A percentile compares a stretch with the other conserved stretches of the same genome.
Evolutionary conservation across 2,888 invertebrate genomes (phyloP).

Genomic region (Aquatica leii): DNA sequence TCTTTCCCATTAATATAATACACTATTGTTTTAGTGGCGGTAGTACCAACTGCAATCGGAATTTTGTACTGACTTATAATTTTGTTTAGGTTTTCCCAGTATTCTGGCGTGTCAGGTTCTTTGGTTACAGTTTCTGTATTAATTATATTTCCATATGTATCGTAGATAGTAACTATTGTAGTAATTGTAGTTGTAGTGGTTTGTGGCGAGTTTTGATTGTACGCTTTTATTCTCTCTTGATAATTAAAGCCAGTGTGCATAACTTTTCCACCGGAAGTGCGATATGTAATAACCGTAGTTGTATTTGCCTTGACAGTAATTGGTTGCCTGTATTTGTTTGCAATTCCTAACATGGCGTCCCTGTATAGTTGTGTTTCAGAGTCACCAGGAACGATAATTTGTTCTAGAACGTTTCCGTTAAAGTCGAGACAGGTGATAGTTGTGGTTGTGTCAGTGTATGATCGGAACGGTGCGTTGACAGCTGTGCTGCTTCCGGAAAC

Average conservation of each 20-base stretch:
- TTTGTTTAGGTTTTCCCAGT: conserved; percentile 17
- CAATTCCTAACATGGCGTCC: neutral
- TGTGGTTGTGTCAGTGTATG: conserved; percentile 8
- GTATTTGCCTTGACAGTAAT: conserved; percentile 5
- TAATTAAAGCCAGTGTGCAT: neutral
- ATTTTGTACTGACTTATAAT: conserved; percentile 8
- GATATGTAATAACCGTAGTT: conserved; percentile 12
- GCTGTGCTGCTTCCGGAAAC: neutral
- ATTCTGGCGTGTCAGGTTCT: conserved; percentile 12
- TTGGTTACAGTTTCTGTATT: conserved; percentile 10
- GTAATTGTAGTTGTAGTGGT: neutral
- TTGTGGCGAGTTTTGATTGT: neutral
- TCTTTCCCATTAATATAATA: conserved; percentile 14
- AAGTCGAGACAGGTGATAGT: conserved; percentile 2
- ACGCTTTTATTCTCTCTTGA: neutral
- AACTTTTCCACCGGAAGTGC: neutral
- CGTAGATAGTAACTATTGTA: conserved; percentile 17
- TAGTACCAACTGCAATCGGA: conserved; percentile 9
- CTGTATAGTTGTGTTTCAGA: conserved; percentile 6
- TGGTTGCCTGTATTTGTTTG: conserved; percentile 13
- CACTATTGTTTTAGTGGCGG: conserved; percentile 3
- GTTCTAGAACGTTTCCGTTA: neutral
- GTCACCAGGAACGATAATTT: conserved; percentile 9
- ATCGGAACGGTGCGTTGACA: conserved; percentile 1
- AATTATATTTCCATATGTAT: conserved; percentile 4